These are phyloP conservation scores for Danio choprae DNA, from an alignment of 2,797 vertebrate genomes.

Conservation along the genomic window DNA sequence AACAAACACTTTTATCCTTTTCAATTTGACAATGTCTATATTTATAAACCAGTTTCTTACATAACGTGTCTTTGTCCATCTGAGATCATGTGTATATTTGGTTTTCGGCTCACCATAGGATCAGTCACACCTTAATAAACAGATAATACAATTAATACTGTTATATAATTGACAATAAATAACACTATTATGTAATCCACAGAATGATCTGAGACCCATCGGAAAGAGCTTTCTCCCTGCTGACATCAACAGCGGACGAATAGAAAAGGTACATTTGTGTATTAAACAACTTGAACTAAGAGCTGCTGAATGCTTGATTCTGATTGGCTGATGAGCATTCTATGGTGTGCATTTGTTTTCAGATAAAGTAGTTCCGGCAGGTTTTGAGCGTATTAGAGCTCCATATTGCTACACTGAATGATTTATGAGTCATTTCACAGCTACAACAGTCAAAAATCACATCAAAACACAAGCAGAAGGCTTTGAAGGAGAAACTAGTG, in stretches of 20 bases:
- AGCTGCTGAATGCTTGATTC: no score
- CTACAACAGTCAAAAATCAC: no score
- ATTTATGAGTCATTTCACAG: no score
- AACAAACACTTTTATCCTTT: not conserved
- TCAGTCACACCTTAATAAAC: not conserved
- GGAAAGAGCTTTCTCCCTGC: conserved; percentile 90
- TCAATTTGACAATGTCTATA: not conserved
- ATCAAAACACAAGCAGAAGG: no score
- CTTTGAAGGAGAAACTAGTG: no score
- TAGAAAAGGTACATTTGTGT: conserved; percentile 86
- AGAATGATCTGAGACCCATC: conserved; percentile 95
- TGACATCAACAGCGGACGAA: conserved; percentile 94
- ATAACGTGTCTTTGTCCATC: not conserved
- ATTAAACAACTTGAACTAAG: not conserved
- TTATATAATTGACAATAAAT: not conserved
- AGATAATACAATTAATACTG: no score
- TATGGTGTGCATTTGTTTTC: no score
- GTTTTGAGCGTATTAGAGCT: no score
- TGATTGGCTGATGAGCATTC: no score
- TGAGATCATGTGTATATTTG: not conserved
- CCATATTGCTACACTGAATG: no score
- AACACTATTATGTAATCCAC: conserved; percentile 55
- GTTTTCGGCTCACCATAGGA: not conserved
- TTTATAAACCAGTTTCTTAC: not conserved
- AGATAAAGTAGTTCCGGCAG: no score